These are phyloP conservation scores for Epistrophella euchroma DNA, from an alignment of 2,888 invertebrate genomes.

Conservation along the genomic window DNA sequence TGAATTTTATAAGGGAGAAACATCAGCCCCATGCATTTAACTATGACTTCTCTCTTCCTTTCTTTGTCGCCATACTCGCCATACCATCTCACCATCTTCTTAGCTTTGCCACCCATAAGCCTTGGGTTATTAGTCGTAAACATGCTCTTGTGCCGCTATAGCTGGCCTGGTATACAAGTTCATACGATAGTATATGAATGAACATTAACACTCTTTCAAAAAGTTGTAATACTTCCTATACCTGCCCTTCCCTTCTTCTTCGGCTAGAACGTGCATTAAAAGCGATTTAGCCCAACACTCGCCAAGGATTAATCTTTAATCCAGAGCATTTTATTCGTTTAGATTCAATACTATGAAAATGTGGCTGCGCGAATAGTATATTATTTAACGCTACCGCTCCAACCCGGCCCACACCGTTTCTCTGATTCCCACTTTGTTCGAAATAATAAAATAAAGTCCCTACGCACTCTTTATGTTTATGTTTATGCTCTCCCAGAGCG, in stretches of 20 bases:
- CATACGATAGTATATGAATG: constrained; percentile 45
- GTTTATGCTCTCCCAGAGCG: not conserved
- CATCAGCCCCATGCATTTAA: constrained; percentile 41
- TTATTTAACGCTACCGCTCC: not conserved
- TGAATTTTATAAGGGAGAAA: constrained; percentile 44
- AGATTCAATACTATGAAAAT: constrained; percentile 48
- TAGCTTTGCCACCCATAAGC: not conserved
- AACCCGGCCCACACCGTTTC: not conserved
- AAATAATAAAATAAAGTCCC: constrained; percentile 19
- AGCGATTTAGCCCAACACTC: constrained; percentile 28
- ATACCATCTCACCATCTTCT: not conserved
- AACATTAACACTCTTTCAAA: constrained; percentile 70
- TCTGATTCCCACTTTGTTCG: not conserved
- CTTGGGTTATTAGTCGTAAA: constrained; percentile 39
- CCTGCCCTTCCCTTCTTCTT: not conserved
- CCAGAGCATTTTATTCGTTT: constrained; percentile 53
- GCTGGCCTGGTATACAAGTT: constrained; percentile 9
- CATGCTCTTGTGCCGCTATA: constrained; percentile 28
- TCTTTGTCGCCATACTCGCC: not conserved
- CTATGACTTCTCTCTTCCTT: constrained; percentile 7
- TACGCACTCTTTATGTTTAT: constrained; percentile 26
- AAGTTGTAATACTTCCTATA: constrained; percentile 40
- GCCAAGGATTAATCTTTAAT: constrained; percentile 35
- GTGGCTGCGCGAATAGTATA: constrained; percentile 15
- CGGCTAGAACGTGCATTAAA: constrained; percentile 8